phyloP scores from a whole-genome alignment of 1,140 invertebrate genomes.

The Ooceraea biroi region DNA sequence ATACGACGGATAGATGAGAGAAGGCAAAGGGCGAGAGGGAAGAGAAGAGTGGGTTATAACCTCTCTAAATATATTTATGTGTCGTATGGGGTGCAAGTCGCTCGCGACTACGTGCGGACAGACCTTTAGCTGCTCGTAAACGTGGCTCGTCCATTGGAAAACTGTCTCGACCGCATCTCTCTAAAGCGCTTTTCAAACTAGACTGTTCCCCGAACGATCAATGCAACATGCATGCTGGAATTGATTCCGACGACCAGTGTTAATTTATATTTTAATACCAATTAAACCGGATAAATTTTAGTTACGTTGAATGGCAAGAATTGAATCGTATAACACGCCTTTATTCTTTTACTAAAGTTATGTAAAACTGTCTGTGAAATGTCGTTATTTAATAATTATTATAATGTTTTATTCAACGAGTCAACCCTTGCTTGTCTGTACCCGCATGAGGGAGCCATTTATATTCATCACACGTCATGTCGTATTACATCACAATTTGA shows the following conservation, averaged over 20 bases:
- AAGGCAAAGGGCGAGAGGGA: not conserved
- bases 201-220: not conserved
- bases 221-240: not conserved
- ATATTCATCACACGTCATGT: conserved; percentile 33
- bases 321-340: too few relatives aligned
- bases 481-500: conserved; percentile 39
- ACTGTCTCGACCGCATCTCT: conserved; percentile 1
- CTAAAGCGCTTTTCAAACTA: not conserved
- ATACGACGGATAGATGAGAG: not conserved
- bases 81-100: not conserved
- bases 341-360: too few relatives aligned
- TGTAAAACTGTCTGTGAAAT: too few relatives aligned
- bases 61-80: conserved; percentile 35
- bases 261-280: too few relatives aligned
- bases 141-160: conserved; percentile 31
- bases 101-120: not conserved
- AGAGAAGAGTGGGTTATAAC: conserved; percentile 9
- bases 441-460: conserved; percentile 2
- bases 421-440: not conserved
- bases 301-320: too few relatives aligned
- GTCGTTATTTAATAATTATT: conserved; percentile 19
- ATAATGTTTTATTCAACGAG: conserved; percentile 3
- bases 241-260: too few relatives aligned
- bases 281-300: too few relatives aligned
- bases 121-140: conserved; percentile 62